Evolutionary conservation across 2,888 invertebrate genomes (phyloP), one percentile per base, ranked within the genome.

Genomic region (Orthonevra nobilis): DNA sequence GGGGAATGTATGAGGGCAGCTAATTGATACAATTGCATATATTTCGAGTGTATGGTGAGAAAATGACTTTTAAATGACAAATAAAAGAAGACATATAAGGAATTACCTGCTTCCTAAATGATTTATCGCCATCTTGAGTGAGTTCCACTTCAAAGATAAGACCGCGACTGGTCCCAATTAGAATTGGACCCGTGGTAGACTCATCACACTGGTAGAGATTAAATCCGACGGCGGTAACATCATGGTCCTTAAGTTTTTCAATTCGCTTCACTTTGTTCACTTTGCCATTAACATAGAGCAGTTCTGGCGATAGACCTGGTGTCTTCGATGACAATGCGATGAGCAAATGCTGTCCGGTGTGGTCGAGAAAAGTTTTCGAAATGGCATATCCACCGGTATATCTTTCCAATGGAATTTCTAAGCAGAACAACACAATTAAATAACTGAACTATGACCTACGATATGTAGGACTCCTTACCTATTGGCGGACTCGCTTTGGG

Each of bases 181-280:
- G 89, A 83, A 98, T 96, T 0, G 95, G 92, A 0, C 96, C 96
- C 0, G 97, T 96, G 0, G 93, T 91, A 0, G 86, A 88, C 70
- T 93, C 93, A 0, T 92, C 93, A 1, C 91, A 92, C 82, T 94
- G 94, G 66, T 91, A 91, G 82, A 91, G 92, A 87, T 96, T 97
- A 95, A 97, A 98, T 0, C 94, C 97, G 0, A 98, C 95, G 50
- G 96, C 94, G 0, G 97, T 97, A 17, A 98, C 93, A 86, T 96
- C 94, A 87, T 96, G 95, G 70, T 88, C 88, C 28, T 87, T 87
- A 14, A 89, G 86, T 77, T 87, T 89, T 32, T 90, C 89, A 12
- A 90, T 89, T 15, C 89, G 91, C 84, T 94, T 94, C 6, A 94
- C 90, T 88, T 95, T 97, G 2, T 91, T 91, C 12, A 93, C 92